Percentiles rank a stretch among this genome's conserved stretches.
Conservation (phyloP, 2,888 invertebrate species). For the Saturnia japonica region DNA sequence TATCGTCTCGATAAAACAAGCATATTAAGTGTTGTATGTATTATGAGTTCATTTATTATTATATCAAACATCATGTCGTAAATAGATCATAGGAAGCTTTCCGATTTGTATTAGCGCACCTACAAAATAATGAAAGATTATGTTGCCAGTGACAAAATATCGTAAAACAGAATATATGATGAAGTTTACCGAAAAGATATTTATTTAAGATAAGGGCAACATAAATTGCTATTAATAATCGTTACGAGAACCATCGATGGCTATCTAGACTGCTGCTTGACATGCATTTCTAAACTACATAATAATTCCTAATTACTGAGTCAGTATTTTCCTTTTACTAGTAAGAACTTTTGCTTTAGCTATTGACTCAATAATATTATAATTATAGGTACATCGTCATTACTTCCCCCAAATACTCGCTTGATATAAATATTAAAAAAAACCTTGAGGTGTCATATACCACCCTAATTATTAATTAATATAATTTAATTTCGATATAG, state of each 20-base stretch:
- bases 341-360: not conserved
- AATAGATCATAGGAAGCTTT: no score
- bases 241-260: slow-evolving; percentile 40
- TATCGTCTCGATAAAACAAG: no score
- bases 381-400: not conserved
- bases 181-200: slow-evolving; percentile 57
- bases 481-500: no score
- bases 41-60: no score
- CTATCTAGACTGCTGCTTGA: slow-evolving; percentile 37
- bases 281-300: slow-evolving; percentile 26
- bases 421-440: not conserved
- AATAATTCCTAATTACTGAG: slow-evolving; percentile 37
- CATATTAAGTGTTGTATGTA: no score
- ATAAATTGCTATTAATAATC: slow-evolving; percentile 58
- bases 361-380: not conserved
- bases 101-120: not conserved
- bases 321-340: not conserved
- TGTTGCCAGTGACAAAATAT: not conserved
- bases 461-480: no score
- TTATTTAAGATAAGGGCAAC: slow-evolving; percentile 49
- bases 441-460: no score
- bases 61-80: no score
- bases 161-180: slow-evolving; percentile 29
- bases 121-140: slow-evolving; percentile 19
- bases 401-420: not conserved